Conservation (phyloP, 1,140 invertebrate genomes). For the Lordiphosa stackelbergi region DNA sequence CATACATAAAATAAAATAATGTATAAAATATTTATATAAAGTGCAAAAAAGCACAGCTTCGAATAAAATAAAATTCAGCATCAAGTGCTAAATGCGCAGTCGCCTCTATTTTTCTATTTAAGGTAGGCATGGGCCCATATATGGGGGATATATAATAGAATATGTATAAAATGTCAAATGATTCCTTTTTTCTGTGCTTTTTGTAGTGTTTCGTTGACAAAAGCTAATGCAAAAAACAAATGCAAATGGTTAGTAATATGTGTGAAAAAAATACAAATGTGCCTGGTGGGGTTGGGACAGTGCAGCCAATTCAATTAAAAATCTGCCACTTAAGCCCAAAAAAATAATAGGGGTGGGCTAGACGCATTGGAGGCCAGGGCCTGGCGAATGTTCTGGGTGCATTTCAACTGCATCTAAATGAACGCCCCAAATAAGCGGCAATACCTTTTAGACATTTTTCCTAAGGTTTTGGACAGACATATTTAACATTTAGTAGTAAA, state of each 20-base stretch:
- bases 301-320: constrained; percentile 74
- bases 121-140: constrained; percentile 25
- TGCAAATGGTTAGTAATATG: constrained; percentile 66
- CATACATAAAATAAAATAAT: constrained; percentile 74
- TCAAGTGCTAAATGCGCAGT: constrained; percentile 63
- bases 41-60: constrained; percentile 63
- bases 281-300: constrained; percentile 11
- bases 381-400: background rate
- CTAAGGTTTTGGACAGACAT: no score
- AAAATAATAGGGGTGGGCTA: constrained; percentile 2
- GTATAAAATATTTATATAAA: constrained; percentile 75
- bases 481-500: no score
- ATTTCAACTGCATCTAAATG: constrained; percentile 1
- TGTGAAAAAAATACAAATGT: constrained; percentile 42
- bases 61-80: constrained; percentile 51
- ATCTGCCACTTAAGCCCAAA: constrained; percentile 68
- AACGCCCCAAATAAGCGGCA: no score
- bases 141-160: constrained; percentile 44
- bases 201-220: constrained; percentile 16
- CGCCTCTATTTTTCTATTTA: constrained; percentile 70
- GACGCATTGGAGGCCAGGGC: background rate
- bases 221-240: constrained; percentile 72
- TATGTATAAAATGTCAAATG: constrained; percentile 65
- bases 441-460: no score
- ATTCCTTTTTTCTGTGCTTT: constrained; percentile 37